Conservation (phyloP, 2,888 invertebrate genomes). For the Lapara coniferarum region DNA sequence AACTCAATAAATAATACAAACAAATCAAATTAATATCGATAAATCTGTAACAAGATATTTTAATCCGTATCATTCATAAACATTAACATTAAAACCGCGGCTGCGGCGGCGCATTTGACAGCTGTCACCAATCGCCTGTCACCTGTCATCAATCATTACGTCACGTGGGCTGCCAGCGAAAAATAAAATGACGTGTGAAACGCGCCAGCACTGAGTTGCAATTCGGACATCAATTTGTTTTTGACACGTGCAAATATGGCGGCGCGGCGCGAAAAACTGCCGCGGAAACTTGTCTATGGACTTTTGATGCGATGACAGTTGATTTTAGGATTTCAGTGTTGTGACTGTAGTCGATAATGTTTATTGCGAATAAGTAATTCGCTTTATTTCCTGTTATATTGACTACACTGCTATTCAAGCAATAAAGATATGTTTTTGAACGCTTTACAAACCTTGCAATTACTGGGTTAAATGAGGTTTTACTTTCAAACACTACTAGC, state of each 20-base stretch:
- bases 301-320: slow-evolving; percentile 61
- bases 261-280: slow-evolving; percentile 47
- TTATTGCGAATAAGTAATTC: neutral
- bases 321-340: slow-evolving; percentile 23
- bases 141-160: slow-evolving; percentile 27
- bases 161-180: slow-evolving; percentile 14
- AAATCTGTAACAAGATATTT: slow-evolving; percentile 1
- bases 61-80: slow-evolving; percentile 62
- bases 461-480: too few species aligned
- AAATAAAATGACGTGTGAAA: slow-evolving; percentile 22
- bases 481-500: too few species aligned
- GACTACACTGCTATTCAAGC: too few species aligned
- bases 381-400: neutral
- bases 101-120: slow-evolving; percentile 71
- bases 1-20: neutral
- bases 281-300: slow-evolving; percentile 72
- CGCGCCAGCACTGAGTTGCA: slow-evolving; percentile 26
- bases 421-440: too few species aligned
- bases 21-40: slow-evolving; percentile 26
- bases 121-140: slow-evolving; percentile 55
- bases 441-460: too few species aligned
- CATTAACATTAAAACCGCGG: slow-evolving; percentile 67
- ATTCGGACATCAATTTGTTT: slow-evolving; percentile 39
- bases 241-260: slow-evolving; percentile 45
- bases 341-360: slow-evolving; percentile 1